Base-by-base conservation (phyloP, 2,888 invertebrate genomes). In the Dione vanillae region DNA sequence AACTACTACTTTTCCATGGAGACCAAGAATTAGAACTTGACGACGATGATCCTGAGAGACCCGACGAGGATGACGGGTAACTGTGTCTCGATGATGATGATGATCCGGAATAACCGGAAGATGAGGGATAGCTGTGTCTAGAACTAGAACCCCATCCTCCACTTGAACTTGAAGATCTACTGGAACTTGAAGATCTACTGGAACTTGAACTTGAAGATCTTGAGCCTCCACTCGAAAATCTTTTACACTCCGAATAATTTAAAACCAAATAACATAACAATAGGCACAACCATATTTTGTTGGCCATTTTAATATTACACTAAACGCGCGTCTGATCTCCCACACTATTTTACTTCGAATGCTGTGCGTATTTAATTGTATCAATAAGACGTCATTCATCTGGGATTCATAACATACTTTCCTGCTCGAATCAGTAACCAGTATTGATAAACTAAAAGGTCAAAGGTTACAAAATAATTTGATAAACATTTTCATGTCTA, bases 251-350 rank as follows among this genome's bases (percentile, higher is more conserved):
- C 67, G 81, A 79, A 62, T 81, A 78, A 75, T 82, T 77, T 64
- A 61, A 45, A 27, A 81, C 78, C 47, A 84, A 69, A 79, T 82
- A 82, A 71, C 82, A 77, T 72, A 89, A 74, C 68, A 89, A 80
- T 16, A 90, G 82, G 79, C 86, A 85, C 82, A 89, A 84, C 83
- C 90, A 78, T 77, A 84, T 65, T 77, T 82, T 88, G 82, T 81
- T 87, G 81, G 83, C 87, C 91, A 90, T 90, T 73, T 77, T 83
- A 76, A 75, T 71, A 75, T 78, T 72, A 70, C 75, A 72, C 72
- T 78, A 75, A 76, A 73, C 43, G 78, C 80, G 76, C 75, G 80
- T 78, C 79, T 79, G 75, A 77, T 71, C 56, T 52, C 66, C 71
- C 62, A 78, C 78, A 75, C 76, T 14, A 51, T 16, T 40, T 6